These are phyloP conservation scores for Trematomus loennbergii DNA, from an alignment of 2,113 vertebrate genomes.

Conservation along the genomic window DNA sequence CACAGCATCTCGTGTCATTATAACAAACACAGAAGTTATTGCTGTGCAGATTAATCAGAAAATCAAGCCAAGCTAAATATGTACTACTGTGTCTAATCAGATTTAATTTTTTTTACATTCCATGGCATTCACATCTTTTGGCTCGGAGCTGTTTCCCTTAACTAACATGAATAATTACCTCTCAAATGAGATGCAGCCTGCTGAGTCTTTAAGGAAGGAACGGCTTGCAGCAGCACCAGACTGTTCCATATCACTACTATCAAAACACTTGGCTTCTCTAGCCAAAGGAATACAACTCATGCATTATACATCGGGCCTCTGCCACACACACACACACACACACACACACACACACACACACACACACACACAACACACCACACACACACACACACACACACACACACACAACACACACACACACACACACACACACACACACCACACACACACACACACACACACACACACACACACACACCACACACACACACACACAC, in stretches of 20 bases:
- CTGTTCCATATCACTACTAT: constrained; percentile 40
- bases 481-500: not conserved
- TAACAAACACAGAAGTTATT: constrained; percentile 13
- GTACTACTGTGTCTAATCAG: constrained; percentile 15
- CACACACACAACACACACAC: no score
- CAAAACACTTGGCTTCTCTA: constrained; percentile 55
- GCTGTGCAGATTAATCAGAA: constrained; percentile 59
- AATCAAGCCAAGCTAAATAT: constrained; percentile 31
- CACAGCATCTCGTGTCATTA: constrained; percentile 32
- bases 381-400: not conserved
- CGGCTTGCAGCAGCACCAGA: constrained; percentile 34
- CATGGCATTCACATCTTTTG: not conserved
- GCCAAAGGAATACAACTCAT: constrained; percentile 67
- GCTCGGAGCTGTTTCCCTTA: constrained; percentile 54
- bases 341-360: not conserved
- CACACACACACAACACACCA: not conserved
- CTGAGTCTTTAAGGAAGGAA: constrained; percentile 46
- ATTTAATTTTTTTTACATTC: no score
- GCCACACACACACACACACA: constrained; percentile 56
- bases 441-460: not conserved
- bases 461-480: no score
- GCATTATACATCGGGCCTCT: constrained; percentile 67
- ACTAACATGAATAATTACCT: constrained; percentile 68
- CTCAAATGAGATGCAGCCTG: constrained; percentile 57
- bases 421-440: no score